Evolutionary conservation across 2,797 vertebrate genomes (phyloP).

Genomic region (Cheirogaleus major): DNA sequence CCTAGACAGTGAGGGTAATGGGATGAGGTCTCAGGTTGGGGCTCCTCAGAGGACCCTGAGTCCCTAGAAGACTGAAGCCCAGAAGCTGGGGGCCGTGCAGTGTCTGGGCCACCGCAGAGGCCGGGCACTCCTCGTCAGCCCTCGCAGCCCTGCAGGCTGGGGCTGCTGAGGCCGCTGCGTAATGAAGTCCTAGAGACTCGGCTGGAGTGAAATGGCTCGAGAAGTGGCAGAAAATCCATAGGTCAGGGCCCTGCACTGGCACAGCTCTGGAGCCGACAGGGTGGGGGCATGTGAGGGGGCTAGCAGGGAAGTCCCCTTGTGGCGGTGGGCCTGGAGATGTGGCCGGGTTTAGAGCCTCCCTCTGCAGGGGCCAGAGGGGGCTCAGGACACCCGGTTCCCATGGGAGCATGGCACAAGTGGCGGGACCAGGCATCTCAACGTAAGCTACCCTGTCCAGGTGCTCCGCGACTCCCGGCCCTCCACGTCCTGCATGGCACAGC

Average conservation of each 20-base stretch:
- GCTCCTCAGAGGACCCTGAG: not conserved
- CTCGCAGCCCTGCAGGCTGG: not conserved
- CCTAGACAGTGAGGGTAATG: not conserved
- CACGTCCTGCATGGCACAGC: not conserved
- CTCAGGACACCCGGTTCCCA: not conserved
- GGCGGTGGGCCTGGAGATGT: not conserved
- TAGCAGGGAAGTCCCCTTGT: not conserved
- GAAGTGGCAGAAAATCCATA: constrained; percentile 59
- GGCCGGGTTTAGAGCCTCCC: not conserved
- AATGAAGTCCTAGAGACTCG: constrained; percentile 42
- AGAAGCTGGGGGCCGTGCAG: not conserved
- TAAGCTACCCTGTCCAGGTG: not conserved
- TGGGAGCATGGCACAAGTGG: not conserved
- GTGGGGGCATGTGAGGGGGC: too few relatives aligned
- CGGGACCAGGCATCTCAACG: not conserved
- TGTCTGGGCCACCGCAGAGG: not conserved
- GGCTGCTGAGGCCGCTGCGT: not conserved
- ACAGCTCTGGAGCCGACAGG: not conserved
- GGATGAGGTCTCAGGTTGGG: not conserved
- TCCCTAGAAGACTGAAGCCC: not conserved
- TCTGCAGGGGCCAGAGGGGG: not conserved
- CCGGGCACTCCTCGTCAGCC: rapidly evolving
- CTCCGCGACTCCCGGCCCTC: not conserved
- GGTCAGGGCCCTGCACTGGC: not conserved
- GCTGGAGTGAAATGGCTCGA: not conserved